A percentile compares a stretch with the other conserved stretches of the same genome.
phyloP scores from a whole-genome alignment of 2,113 vertebrate species.

The Vulpes ferrilata region DNA sequence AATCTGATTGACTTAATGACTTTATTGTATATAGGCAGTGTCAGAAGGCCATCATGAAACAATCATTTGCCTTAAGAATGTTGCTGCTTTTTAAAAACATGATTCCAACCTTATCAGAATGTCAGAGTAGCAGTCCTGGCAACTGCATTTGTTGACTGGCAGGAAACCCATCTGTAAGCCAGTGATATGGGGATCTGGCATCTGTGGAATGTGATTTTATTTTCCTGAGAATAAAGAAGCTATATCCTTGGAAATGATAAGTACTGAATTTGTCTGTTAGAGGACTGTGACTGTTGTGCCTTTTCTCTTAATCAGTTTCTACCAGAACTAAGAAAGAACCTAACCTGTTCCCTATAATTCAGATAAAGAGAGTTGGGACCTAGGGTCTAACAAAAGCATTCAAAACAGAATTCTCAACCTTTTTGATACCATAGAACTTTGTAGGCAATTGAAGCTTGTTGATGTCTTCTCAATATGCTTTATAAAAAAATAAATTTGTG shows the following conservation, averaged over 20 bases:
- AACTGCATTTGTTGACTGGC: conserved; percentile 70
- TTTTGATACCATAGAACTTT: not conserved
- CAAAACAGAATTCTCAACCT: not conserved
- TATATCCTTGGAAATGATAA: conserved; percentile 61
- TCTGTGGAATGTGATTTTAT: conserved; percentile 76
- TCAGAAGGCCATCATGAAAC: conserved; percentile 40
- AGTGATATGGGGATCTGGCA: conserved; percentile 71
- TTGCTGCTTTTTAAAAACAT: conserved; percentile 54
- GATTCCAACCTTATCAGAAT: conserved; percentile 67
- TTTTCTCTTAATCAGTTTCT: conserved; percentile 60
- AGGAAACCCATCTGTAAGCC: conserved; percentile 72
- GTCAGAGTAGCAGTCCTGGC: conserved; percentile 64
- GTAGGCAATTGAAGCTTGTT: not conserved
- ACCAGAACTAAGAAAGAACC: conserved; percentile 28
- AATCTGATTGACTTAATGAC: conserved; percentile 65
- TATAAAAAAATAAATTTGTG: conserved; percentile 8
- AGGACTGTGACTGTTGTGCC: not conserved
- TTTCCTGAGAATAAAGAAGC: conserved; percentile 72
- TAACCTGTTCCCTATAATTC: conserved; percentile 30
- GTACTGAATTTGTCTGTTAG: conserved; percentile 53
- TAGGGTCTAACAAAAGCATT: not conserved
- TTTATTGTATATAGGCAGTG: conserved; percentile 51
- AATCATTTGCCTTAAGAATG: conserved; percentile 67
- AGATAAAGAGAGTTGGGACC: not conserved
- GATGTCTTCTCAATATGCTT: not conserved